Evolutionary conservation across 1,140 invertebrate species (phyloP).

Genomic region (Episyrphus balteatus): DNA sequence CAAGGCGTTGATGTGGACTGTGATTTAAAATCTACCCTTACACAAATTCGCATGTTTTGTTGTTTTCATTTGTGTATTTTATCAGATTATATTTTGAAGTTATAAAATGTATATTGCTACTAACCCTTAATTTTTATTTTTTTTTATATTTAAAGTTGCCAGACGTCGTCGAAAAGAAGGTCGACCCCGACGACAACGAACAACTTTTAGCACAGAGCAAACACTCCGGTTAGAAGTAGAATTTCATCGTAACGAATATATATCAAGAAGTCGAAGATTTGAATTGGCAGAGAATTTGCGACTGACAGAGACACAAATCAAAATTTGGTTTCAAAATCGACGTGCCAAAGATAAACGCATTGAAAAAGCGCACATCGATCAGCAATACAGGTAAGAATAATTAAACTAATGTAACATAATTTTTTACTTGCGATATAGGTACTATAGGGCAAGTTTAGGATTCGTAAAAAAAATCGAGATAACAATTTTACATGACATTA

Average conservation of each 20-base stretch:
- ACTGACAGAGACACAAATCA: constrained; percentile 88
- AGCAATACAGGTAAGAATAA: constrained; percentile 69
- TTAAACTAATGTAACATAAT: not conserved
- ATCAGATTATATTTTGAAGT: too few relatives aligned
- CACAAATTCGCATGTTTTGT: too few relatives aligned
- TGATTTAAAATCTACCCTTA: too few relatives aligned
- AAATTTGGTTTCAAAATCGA: constrained; percentile 95
- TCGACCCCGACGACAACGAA: constrained; percentile 74
- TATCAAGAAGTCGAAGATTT: constrained; percentile 71
- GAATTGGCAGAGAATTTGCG: constrained; percentile 73
- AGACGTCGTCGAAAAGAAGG: constrained; percentile 74
- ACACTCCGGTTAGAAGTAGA: constrained; percentile 82
- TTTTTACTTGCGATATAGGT: too few relatives aligned
- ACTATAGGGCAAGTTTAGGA: too few relatives aligned
- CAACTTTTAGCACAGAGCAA: constrained; percentile 89
- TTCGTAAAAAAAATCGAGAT: too few relatives aligned
- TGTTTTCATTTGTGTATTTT: too few relatives aligned
- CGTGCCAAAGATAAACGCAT: constrained; percentile 92
- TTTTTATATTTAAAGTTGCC: constrained; percentile 50
- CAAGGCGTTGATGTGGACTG: too few relatives aligned
- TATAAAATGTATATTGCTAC: too few relatives aligned
- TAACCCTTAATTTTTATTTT: not conserved
- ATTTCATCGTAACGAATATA: constrained; percentile 82
- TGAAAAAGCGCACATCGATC: constrained; percentile 89
- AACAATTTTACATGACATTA: too few relatives aligned